Evolutionary conservation across 2,113 vertebrate genomes (phyloP).

Genomic region (Capreolus pygargus): DNA sequence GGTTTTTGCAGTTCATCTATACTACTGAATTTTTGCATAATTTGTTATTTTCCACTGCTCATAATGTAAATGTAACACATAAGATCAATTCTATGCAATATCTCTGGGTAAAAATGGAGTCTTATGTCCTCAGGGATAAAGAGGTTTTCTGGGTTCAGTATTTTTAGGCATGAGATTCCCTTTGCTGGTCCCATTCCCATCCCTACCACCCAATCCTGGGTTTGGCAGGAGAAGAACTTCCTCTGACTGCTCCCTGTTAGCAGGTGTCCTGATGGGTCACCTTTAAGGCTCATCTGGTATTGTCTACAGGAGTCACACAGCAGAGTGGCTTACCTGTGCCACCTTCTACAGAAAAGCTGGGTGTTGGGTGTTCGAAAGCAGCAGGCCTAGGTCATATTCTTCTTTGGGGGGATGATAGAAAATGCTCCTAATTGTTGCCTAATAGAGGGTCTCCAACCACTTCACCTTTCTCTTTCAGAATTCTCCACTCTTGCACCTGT

Average conservation of each 20-base stretch:
- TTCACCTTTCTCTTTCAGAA: neutral
- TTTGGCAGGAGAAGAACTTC: neutral
- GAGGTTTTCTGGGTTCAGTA: rapidly evolving
- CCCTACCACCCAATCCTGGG: rapidly evolving
- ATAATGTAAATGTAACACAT: neutral
- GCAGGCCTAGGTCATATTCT: neutral
- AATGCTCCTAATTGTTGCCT: neutral
- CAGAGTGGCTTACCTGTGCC: neutral
- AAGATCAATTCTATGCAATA: neutral
- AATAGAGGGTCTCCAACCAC: rapidly evolving
- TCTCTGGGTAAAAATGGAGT: neutral
- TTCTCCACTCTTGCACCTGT: neutral
- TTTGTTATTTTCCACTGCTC: neutral
- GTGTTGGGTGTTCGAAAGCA: too few relatives aligned
- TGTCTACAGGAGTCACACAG: neutral
- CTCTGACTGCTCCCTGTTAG: neutral
- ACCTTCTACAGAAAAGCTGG: rapidly evolving
- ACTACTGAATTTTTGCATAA: neutral
- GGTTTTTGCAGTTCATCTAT: neutral
- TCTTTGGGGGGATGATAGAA: neutral
- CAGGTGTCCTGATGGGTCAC: neutral
- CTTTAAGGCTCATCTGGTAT: neutral
- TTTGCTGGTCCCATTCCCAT: neutral
- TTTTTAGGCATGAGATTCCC: too few relatives aligned
- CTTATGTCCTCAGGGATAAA: neutral